A percentile compares a stretch with the other conserved stretches of the same genome.
Evolutionary conservation across 2,888 invertebrate species (phyloP).

Genomic region (Agapetus fuscipes): DNA sequence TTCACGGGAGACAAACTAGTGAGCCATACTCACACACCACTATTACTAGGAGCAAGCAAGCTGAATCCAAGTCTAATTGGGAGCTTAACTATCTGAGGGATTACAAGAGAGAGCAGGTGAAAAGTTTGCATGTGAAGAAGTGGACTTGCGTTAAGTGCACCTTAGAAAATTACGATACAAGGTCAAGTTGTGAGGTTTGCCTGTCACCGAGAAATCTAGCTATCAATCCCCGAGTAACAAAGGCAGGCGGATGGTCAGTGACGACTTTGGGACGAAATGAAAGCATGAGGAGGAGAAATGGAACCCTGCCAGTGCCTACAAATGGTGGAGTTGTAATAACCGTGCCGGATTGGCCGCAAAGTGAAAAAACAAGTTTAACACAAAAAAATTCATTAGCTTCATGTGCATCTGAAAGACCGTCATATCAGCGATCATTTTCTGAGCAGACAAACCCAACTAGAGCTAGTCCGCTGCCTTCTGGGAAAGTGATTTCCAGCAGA

Average conservation of each 20-base stretch:
- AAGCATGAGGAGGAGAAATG: constrained; percentile 31
- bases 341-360: constrained; percentile 50
- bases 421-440: constrained; percentile 40
- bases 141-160: constrained; percentile 73
- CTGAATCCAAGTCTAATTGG: constrained; percentile 41
- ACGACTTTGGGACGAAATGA: constrained; percentile 41
- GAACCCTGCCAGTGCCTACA: constrained; percentile 37
- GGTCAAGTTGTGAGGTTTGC: constrained; percentile 65
- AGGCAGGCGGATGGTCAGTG: constrained; percentile 32
- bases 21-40: constrained; percentile 34
- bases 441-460: constrained; percentile 31
- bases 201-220: constrained; percentile 51
- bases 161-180: constrained; percentile 56
- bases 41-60: constrained; percentile 39
- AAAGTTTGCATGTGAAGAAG: constrained; percentile 41
- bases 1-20: constrained; percentile 23
- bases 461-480: constrained; percentile 29
- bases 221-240: constrained; percentile 34
- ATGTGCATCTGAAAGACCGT: constrained; percentile 32
- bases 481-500: constrained; percentile 41
- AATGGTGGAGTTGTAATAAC: constrained; percentile 53
- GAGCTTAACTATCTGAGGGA: constrained; percentile 41
- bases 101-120: constrained; percentile 37
- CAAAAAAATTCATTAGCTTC: too few relatives aligned
- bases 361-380: too few relatives aligned